Base-by-base conservation (phyloP, 2,888 invertebrate species). In the Pomacea canaliculata region DNA sequence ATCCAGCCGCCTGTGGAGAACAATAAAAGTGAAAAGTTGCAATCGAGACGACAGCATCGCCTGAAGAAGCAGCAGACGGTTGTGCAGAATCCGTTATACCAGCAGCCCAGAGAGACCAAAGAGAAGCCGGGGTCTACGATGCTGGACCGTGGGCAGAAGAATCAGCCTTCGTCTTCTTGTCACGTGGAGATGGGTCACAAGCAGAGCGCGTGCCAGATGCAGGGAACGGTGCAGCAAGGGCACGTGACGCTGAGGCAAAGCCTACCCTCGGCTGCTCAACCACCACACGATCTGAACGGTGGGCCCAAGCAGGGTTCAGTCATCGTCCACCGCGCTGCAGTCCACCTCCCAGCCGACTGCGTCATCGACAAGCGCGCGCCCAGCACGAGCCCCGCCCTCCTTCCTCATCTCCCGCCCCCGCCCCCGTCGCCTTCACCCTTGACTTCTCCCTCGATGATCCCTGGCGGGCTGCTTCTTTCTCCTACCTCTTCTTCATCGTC, bases 341-440 rank as follows among this genome's bases (percentile, higher is more conserved):
- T 73, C 16, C 73, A 73, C 67, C 73, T 73, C 1, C 67, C 73
- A 13, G 46, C 59, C 56, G 73, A 73, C 67, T 73, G 67, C 67
- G 46, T 13, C 8, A 66, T 59, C 16, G 73, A 73, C 49, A 27
- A 23, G 51, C 51, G 51, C 51, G 51, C 12, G 16, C 4, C 9
- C 1, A 23, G n/a, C 46, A 65, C 67, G 46, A 56, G 10, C 19
- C 63, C 66, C n/a, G 67, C 13, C 67, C n/a, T 73, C 56, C n/a
- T 48, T 67, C 19, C 49, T 23, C 51, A 65, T 18, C 67, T 1
- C 66, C 59, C 27, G 10, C 51, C 51, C 8, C 65, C 65, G 18
- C 51, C 51, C 51, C 51, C 51, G 12, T 56, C 51, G 56, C 37
- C n/a, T 49, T 66, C 19, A 13, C 51, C 51, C 1, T 56, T 16